A percentile compares a stretch with the other conserved stretches of the same genome.
phyloP scores from a whole-genome alignment of 2,888 invertebrate genomes.

The Leistus spinibarbis region DNA sequence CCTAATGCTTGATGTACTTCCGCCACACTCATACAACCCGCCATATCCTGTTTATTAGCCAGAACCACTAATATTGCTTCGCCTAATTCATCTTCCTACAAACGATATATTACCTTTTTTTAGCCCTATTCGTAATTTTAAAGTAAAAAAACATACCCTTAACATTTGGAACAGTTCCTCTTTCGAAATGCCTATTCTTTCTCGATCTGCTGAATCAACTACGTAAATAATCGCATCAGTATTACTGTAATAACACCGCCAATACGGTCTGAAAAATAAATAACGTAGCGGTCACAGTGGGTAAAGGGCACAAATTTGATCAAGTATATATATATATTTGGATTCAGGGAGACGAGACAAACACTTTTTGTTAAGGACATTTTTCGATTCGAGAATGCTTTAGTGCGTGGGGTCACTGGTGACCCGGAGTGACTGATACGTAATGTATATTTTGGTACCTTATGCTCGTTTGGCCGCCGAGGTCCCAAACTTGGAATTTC shows the following conservation, averaged over 20 bases:
- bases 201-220: constrained; percentile 98
- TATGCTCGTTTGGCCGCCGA: constrained; percentile 98
- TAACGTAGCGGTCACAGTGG: too few relatives aligned
- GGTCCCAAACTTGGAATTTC: constrained; percentile 99
- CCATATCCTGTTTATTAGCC: constrained; percentile 99
- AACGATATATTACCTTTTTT: constrained; percentile 16
- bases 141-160: constrained; percentile 68
- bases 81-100: constrained; percentile 94
- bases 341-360: too few relatives aligned
- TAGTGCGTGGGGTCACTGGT: not conserved
- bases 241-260: constrained; percentile 99
- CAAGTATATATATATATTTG: too few relatives aligned
- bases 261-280: constrained; percentile 93
- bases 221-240: constrained; percentile 99
- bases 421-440: too few relatives aligned
- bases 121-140: too few relatives aligned
- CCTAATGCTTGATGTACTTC: constrained; percentile 97
- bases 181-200: constrained; percentile 98
- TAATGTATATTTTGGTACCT: too few relatives aligned
- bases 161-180: constrained; percentile 97
- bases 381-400: too few relatives aligned
- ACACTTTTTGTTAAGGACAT: too few relatives aligned
- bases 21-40: constrained; percentile 94
- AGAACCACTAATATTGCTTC: constrained; percentile 95
- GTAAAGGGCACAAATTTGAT: too few relatives aligned